Conservation (phyloP, 2,113 vertebrate genomes). For the Mormyrus iriodes region DNA sequence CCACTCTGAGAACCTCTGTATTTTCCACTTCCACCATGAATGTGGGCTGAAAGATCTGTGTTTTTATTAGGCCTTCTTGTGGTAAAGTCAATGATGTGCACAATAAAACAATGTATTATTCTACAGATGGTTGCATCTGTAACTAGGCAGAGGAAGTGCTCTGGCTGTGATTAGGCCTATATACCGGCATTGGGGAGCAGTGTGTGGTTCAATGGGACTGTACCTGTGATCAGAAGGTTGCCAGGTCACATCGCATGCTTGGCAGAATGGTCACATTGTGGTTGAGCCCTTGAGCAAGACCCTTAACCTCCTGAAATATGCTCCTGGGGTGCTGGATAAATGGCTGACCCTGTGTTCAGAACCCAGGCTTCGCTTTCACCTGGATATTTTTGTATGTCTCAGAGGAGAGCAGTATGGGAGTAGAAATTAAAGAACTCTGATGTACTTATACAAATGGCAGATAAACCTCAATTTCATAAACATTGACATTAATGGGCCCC, state of each 20-base stretch:
- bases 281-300: background rate
- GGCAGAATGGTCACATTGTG: background rate
- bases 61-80: constrained; percentile 51
- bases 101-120: constrained; percentile 43
- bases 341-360: background rate
- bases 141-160: constrained; percentile 8
- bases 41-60: constrained; percentile 39
- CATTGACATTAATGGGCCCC: constrained; percentile 11
- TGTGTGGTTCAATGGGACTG: background rate
- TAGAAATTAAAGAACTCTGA: background rate
- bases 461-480: constrained; percentile 6
- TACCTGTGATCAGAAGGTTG: background rate
- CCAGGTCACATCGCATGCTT: background rate
- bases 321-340: background rate
- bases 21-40: constrained; percentile 34
- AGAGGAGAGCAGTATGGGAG: background rate
- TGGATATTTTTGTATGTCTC: background rate
- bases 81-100: constrained; percentile 49
- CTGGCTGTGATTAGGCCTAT: background rate
- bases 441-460: background rate
- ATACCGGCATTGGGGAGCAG: constrained; percentile 11
- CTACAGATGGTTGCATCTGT: constrained; percentile 28
- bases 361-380: background rate
- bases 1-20: constrained; percentile 47
- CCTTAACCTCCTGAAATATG: background rate